Evolutionary conservation across 2,797 vertebrate species (phyloP).

Genomic region (Scolopax bukidnonensis): DNA sequence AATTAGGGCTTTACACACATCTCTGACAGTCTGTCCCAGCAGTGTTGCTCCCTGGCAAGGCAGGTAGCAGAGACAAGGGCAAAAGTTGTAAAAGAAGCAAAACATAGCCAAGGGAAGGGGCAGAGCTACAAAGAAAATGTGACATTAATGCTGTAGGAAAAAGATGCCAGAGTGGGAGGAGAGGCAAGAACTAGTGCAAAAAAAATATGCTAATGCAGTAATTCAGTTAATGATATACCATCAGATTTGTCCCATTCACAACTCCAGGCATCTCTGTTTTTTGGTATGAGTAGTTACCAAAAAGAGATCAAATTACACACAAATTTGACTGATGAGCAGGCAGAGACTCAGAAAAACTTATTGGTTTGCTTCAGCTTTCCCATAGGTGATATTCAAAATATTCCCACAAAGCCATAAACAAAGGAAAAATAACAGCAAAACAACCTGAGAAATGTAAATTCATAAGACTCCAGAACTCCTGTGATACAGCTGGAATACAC

Average conservation of each 20-base stretch:
- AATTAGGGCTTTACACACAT: background rate
- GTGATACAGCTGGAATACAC: background rate
- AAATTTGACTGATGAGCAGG: background rate
- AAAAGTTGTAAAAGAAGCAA: constrained; percentile 9
- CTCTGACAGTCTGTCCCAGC: background rate
- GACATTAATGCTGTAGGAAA: constrained; percentile 1
- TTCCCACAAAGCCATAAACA: background rate
- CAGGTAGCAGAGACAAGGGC: constrained; percentile 1
- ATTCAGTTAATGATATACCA: background rate
- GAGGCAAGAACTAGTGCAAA: background rate
- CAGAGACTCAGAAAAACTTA: background rate
- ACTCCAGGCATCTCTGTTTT: background rate
- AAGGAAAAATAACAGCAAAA: background rate
- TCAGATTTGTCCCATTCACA: background rate
- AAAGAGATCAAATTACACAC: background rate
- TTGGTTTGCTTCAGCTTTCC: background rate
- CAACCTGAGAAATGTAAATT: background rate
- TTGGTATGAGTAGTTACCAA: background rate
- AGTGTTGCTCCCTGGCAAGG: background rate
- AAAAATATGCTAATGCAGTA: background rate
- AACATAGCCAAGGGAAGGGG: background rate
- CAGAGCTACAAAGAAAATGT: background rate
- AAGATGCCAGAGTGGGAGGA: background rate
- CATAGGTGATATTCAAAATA: background rate
- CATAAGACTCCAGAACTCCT: background rate